These are phyloP conservation scores for Phyllotreta striolata DNA, from an alignment of 2,888 invertebrate genomes.

Conservation along the genomic window DNA sequence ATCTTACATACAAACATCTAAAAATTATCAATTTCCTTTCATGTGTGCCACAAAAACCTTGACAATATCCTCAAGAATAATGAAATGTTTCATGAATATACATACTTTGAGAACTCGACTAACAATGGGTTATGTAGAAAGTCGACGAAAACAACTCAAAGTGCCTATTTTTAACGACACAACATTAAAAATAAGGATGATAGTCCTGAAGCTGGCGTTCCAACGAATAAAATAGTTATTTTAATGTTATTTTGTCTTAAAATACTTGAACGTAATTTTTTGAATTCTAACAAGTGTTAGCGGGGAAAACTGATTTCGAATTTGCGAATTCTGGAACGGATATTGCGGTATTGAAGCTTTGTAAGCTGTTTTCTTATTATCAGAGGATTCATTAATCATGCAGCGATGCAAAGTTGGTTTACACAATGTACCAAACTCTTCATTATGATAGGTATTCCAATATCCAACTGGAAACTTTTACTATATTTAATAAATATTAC, in stretches of 20 bases:
- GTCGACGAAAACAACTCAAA: slow-evolving; percentile 30
- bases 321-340: background rate
- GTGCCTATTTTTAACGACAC: slow-evolving; percentile 12
- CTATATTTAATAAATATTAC: too few species aligned
- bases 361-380: too few species aligned
- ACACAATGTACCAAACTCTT: too few species aligned
- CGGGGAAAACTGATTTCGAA: slow-evolving; percentile 6
- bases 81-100: slow-evolving; percentile 41
- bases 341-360: too few species aligned
- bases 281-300: slow-evolving; percentile 4
- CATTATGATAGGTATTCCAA: too few species aligned
- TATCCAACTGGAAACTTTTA: too few species aligned
- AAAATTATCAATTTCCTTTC: slow-evolving; percentile 41
- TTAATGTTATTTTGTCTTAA: too few species aligned
- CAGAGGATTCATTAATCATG: too few species aligned
- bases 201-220: slow-evolving; percentile 3
- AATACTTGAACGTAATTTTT: too few species aligned
- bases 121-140: slow-evolving; percentile 40
- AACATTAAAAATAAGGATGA: slow-evolving; percentile 10
- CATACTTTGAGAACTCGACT: slow-evolving; percentile 38
- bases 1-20: slow-evolving; percentile 30
- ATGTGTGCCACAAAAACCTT: slow-evolving; percentile 37
- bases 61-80: slow-evolving; percentile 40
- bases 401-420: too few species aligned
- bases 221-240: too few species aligned